These are phyloP conservation scores for Catonia carolina DNA, from an alignment of 2,888 invertebrate species.

Conservation along the genomic window DNA sequence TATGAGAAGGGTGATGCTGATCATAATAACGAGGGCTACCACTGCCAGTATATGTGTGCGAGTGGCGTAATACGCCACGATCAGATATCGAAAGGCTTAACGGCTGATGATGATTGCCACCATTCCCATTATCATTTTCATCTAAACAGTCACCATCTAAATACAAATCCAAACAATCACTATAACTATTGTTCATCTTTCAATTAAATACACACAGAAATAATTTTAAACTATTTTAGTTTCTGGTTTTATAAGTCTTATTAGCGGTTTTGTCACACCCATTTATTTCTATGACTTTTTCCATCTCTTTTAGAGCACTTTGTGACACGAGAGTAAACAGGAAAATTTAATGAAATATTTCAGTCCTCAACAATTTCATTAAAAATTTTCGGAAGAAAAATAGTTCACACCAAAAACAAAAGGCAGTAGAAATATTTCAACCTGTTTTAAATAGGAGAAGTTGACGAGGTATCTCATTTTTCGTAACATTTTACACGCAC, in stretches of 20 bases:
- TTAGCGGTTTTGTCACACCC: background rate
- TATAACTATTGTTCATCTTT: conserved; percentile 21
- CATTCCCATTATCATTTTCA: conserved; percentile 15
- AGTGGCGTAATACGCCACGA: conserved; percentile 9
- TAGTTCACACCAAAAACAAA: no score
- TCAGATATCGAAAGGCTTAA: conserved; percentile 1
- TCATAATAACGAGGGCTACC: conserved; percentile 5
- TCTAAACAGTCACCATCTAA: conserved; percentile 21
- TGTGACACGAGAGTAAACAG: no score
- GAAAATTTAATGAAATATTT: no score
- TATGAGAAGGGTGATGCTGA: background rate
- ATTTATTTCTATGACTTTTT: background rate
- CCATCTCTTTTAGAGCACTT: no score
- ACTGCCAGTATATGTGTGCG: conserved; percentile 11
- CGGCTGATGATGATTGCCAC: background rate
- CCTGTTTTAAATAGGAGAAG: no score
- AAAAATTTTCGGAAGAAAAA: no score
- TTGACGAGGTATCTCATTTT: no score
- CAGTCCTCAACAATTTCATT: no score
- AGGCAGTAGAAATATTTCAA: no score
- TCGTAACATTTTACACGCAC: no score
- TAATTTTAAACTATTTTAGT: background rate
- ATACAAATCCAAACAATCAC: no score
- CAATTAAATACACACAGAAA: no score
- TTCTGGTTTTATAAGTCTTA: background rate